A percentile compares a stretch with the other conserved stretches of the same genome.
phyloP scores from a whole-genome alignment of 2,113 vertebrate genomes.

The Cathartes aura region DNA sequence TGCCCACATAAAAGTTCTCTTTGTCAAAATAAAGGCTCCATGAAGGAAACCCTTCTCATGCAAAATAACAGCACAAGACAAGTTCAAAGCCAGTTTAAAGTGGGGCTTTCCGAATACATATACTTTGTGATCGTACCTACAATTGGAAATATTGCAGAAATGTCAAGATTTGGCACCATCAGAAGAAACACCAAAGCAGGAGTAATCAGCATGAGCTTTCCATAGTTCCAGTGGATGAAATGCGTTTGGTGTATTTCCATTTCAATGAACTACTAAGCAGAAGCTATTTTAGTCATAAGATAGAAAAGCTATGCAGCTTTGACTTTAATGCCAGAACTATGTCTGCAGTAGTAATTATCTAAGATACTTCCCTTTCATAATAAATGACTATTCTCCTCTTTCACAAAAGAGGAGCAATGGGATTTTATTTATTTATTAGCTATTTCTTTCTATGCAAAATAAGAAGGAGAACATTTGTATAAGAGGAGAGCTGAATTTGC shows the following conservation, averaged over 20 bases:
- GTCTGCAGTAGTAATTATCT: background rate
- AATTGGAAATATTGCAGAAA: background rate
- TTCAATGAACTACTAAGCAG: background rate
- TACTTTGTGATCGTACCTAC: background rate
- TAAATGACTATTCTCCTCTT: background rate
- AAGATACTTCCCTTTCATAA: background rate
- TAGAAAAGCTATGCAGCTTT: background rate
- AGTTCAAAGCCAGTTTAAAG: background rate
- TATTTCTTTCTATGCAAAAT: background rate
- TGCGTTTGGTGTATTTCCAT: background rate
- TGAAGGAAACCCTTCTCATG: background rate
- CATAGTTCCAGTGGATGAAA: background rate
- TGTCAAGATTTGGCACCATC: background rate
- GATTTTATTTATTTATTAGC: constrained; percentile 25
- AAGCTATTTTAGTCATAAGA: background rate
- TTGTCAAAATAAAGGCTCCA: background rate
- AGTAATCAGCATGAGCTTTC: background rate
- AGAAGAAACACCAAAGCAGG: background rate
- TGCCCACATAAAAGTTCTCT: background rate
- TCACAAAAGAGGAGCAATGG: background rate
- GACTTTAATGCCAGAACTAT: background rate
- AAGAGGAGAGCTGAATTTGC: background rate
- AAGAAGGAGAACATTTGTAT: background rate
- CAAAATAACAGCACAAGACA: background rate
- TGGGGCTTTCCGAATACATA: background rate